A percentile compares a stretch with the other conserved stretches of the same genome.
These are phyloP conservation scores for Onchidella celtica DNA, from an alignment of 2,888 invertebrate genomes.

Conservation along the genomic window DNA sequence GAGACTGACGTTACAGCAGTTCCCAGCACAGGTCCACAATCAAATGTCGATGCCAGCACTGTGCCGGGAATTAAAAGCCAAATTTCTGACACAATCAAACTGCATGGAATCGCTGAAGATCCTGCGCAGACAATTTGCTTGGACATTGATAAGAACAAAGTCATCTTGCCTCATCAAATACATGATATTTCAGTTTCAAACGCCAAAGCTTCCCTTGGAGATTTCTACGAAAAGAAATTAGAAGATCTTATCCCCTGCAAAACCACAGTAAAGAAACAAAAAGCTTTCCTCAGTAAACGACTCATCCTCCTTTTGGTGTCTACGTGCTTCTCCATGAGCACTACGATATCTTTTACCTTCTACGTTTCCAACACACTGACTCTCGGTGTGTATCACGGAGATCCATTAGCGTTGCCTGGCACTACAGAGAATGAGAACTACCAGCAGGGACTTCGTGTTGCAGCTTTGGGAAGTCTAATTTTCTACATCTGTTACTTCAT, in stretches of 20 bases:
- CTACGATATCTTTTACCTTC: neutral
- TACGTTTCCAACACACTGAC: conserved; percentile 33
- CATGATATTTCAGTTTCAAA: neutral
- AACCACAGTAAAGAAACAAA: neutral
- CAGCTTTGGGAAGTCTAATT: conserved; percentile 32
- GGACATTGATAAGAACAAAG: no score
- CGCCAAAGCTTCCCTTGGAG: conserved; percentile 2
- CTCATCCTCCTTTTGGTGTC: conserved; percentile 11
- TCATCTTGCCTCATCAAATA: neutral
- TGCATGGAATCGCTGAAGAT: neutral
- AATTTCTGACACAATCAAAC: neutral
- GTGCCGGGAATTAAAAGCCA: neutral
- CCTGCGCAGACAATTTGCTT: neutral
- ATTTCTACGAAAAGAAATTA: conserved; percentile 31
- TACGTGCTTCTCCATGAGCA: conserved; percentile 19
- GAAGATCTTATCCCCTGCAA: neutral
- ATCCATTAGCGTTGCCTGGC: conserved; percentile 24
- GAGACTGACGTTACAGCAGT: neutral
- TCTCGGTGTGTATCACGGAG: conserved; percentile 25
- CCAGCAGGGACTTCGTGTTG: conserved; percentile 9
- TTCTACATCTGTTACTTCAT: conserved; percentile 13
- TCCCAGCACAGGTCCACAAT: neutral
- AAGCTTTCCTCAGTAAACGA: neutral
- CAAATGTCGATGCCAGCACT: neutral
- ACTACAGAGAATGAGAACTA: conserved; percentile 4